A percentile compares a stretch with the other conserved stretches of the same genome.
Evolutionary conservation across 2,888 invertebrate genomes (phyloP).

Genomic region (Drosophila meridiana): DNA sequence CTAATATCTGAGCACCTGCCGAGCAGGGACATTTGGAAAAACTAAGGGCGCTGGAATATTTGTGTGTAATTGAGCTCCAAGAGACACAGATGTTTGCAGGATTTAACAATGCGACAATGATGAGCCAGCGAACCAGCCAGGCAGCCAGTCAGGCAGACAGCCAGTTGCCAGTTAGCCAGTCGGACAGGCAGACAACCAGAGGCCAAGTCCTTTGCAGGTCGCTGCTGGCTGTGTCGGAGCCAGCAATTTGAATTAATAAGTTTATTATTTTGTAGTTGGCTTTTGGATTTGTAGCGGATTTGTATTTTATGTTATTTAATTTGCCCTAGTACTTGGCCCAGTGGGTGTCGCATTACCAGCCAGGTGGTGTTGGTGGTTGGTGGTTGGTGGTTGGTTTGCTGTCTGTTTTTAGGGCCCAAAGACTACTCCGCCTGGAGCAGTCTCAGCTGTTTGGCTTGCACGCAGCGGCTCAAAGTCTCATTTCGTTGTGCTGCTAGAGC

Average conservation of each 20-base stretch:
- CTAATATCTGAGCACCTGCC: not conserved
- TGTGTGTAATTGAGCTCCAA: slow-evolving; percentile 61
- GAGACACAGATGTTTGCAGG: slow-evolving; percentile 62
- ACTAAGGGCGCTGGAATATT: slow-evolving; percentile 28
- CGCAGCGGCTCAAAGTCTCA: slow-evolving; percentile 68
- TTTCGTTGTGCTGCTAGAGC: slow-evolving; percentile 47
- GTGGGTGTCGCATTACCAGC: slow-evolving; percentile 5
- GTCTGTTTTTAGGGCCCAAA: slow-evolving; percentile 24
- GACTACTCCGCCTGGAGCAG: slow-evolving; percentile 22
- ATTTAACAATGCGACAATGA: slow-evolving; percentile 70
- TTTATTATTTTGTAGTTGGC: slow-evolving; percentile 68
- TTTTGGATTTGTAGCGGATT: slow-evolving; percentile 63
- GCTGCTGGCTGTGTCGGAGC: slow-evolving; percentile 41
- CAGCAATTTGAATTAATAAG: slow-evolving; percentile 72
- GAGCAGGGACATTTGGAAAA: not conserved
- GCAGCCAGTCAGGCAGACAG: not conserved
- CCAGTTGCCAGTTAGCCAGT: not conserved
- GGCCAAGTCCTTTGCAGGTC: slow-evolving; percentile 25
- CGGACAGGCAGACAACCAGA: not conserved
- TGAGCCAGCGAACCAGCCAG: slow-evolving; percentile 40
- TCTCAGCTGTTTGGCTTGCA: slow-evolving; percentile 58
- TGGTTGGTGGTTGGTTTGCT: not conserved
- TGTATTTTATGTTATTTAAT: slow-evolving; percentile 74
- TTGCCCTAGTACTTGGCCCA: slow-evolving; percentile 33
- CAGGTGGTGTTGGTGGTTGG: slow-evolving; percentile 8